These are phyloP conservation scores for Metaphire vulgaris DNA, from an alignment of 1,140 invertebrate species.

Conservation along the genomic window DNA sequence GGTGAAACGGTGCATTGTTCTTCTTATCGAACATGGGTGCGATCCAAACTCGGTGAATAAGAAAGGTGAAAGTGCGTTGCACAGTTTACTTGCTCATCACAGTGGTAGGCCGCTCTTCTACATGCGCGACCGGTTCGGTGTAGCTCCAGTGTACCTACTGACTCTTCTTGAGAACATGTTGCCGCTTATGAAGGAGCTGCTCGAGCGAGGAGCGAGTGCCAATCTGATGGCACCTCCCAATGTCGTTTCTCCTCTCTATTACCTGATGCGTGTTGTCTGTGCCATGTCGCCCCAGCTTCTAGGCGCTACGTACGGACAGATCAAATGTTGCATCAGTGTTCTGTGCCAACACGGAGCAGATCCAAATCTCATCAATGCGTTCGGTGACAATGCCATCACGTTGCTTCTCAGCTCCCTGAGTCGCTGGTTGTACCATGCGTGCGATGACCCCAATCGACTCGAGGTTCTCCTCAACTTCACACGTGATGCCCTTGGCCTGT, in stretches of 20 bases:
- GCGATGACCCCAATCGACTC: constrained; percentile 22
- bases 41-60: constrained; percentile 30
- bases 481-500: constrained; percentile 22
- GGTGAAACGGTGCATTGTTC: constrained; percentile 16
- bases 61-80: constrained; percentile 29
- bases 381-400: constrained; percentile 30
- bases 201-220: constrained; percentile 23
- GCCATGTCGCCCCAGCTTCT: constrained; percentile 31
- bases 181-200: constrained; percentile 21
- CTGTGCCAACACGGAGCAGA: constrained; percentile 25
- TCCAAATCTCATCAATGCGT: constrained; percentile 30
- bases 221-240: constrained; percentile 31
- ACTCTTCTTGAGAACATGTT: constrained; percentile 28
- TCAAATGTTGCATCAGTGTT: constrained; percentile 11
- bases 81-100: constrained; percentile 29
- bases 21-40: constrained; percentile 27
- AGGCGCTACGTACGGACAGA: constrained; percentile 17
- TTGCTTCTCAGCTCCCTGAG: constrained; percentile 28
- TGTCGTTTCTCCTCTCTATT: constrained; percentile 31
- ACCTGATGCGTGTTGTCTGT: constrained; percentile 31
- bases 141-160: constrained; percentile 24
- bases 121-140: constrained; percentile 30
- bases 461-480: constrained; percentile 29
- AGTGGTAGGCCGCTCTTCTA: constrained; percentile 29
- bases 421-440: constrained; percentile 29